These are phyloP conservation scores for Pantala flavescens DNA, from an alignment of 1,140 invertebrate genomes.

Conservation along the genomic window DNA sequence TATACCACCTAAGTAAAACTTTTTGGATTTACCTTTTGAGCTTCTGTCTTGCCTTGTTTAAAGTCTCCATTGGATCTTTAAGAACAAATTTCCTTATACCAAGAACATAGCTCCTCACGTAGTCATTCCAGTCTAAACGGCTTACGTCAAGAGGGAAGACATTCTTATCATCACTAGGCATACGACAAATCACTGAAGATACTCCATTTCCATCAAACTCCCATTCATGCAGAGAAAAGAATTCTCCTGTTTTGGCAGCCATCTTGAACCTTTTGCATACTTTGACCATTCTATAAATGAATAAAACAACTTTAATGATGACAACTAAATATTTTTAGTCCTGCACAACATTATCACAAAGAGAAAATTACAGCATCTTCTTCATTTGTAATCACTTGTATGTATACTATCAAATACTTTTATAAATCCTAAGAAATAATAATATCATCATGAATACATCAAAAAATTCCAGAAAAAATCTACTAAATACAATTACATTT, in stretches of 20 bases:
- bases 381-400: too few relatives aligned
- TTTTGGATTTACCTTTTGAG: conserved; percentile 46
- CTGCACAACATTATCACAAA: too few relatives aligned
- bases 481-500: too few relatives aligned
- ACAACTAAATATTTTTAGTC: too few relatives aligned
- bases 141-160: conserved; percentile 49
- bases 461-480: too few relatives aligned
- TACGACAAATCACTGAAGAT: conserved; percentile 46
- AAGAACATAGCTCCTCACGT: conserved; percentile 60
- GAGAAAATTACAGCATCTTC: too few relatives aligned
- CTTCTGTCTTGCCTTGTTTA: conserved; percentile 51
- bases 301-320: too few relatives aligned
- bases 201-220: conserved; percentile 68
- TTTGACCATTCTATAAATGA: conserved; percentile 62
- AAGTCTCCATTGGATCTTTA: conserved; percentile 57
- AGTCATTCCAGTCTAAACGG: conserved; percentile 52
- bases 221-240: conserved; percentile 82
- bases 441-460: too few relatives aligned
- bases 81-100: conserved; percentile 69
- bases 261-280: conserved; percentile 68
- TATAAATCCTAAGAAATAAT: too few relatives aligned
- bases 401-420: too few relatives aligned
- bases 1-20: not conserved
- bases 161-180: conserved; percentile 46
- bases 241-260: conserved; percentile 66